Percentiles rank a stretch among this genome's conserved stretches.
Conservation (phyloP, 2,888 invertebrate genomes). For the Masnerella sp. region DNA sequence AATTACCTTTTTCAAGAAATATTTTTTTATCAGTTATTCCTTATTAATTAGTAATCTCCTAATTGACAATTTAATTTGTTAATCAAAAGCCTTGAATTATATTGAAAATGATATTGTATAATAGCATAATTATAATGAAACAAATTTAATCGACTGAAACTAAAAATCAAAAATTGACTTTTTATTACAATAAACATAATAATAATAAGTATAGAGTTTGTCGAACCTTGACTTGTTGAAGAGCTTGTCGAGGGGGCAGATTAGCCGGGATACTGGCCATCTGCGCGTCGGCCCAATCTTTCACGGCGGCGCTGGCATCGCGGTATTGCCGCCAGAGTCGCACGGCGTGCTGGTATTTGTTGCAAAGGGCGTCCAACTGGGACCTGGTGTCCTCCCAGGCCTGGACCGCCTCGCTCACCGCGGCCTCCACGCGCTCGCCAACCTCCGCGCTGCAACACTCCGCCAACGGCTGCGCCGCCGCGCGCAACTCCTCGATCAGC, state of each 20-base stretch:
- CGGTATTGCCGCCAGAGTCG: conserved; percentile 89
- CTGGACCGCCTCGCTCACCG: conserved; percentile 87
- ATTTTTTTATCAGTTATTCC: no score
- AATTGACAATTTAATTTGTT: no score
- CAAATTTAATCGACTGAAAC: no score
- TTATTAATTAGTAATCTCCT: no score
- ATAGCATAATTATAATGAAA: no score
- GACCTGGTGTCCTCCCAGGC: conserved; percentile 90
- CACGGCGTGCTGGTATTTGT: conserved; percentile 88
- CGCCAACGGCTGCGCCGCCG: conserved; percentile 85
- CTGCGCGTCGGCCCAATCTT: conserved; percentile 87
- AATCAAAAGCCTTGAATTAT: no score
- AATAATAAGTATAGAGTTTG: background rate
- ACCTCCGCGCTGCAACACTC: conserved; percentile 85
- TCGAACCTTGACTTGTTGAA: conserved; percentile 84
- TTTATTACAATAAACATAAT: background rate
- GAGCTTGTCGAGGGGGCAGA: conserved; percentile 85
- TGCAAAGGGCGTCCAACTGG: conserved; percentile 87
- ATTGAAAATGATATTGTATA: no score
- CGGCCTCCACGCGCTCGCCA: conserved; percentile 85
- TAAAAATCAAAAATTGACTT: no score
- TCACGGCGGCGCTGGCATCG: conserved; percentile 87
- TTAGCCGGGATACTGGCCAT: conserved; percentile 85
- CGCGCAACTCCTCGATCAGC: conserved; percentile 84
- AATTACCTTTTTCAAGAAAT: no score